Base-by-base conservation (phyloP, 64 coral and sea anemone species). In the Pachyseris speciosa region DNA sequence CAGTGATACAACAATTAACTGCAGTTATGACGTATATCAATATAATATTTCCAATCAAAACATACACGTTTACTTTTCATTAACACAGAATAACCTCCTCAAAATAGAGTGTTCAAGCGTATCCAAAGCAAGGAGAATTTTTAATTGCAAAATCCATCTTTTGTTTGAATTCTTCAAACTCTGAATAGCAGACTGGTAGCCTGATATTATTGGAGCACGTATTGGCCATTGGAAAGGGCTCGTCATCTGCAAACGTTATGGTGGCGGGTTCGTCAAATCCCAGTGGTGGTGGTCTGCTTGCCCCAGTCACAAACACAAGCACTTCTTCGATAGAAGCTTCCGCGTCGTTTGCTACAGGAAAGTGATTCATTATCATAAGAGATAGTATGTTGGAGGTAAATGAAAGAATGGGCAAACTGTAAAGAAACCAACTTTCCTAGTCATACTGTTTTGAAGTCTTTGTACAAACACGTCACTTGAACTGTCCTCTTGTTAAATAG, bases 101-200 rank as follows among this genome's bases (percentile, higher is more conserved):
- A 29, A 61, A 61, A 5, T 61, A 24, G n/a, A 61, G 22, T 61
- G 58, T 33, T 67, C 31, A 67, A 32, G 64, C 31, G 30, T 67
- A 67, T 67, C 64, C 64, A 67, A 67, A 67, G 30, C 27, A 37
- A 29, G 64, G 64, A 28, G 64, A 67, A 67, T 67, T 67, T 67
- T 36, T 67, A 30, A 67, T 67, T 9, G 64, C 64, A 67, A 67
- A 67, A 67, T 30, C 30, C 64, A 67, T 67, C 27, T 67, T 67
- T 67, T 3, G 30, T 67, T 67, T 67, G 30, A 67, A 67, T 67
- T 67, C 64, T 67, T 67, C 64, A 34, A 32, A 67, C 27, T 67
- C 64, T 12, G 30, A 32, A 67, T 67, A 67, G 64, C 64, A 67
- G 26, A 36, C 64, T 15, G 64, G 64, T 15, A 34, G 64, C 28